These are phyloP conservation scores for Hyles lineata DNA, from an alignment of 2,888 invertebrate genomes.

Conservation along the genomic window DNA sequence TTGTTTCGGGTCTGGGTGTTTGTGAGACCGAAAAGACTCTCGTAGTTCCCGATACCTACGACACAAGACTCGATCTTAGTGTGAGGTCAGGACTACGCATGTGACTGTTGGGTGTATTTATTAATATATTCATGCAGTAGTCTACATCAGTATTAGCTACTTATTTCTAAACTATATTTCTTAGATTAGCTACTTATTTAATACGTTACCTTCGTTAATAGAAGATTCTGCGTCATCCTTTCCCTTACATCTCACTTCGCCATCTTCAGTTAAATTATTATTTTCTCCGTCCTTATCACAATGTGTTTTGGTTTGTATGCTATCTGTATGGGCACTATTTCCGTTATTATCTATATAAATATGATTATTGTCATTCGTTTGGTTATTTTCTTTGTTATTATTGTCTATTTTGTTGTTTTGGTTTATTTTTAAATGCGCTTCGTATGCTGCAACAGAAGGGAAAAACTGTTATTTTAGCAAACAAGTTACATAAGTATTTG, in stretches of 20 bases:
- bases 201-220: slow-evolving; percentile 4
- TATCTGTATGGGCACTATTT: slow-evolving; percentile 29
- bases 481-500: not conserved
- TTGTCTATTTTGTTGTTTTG: slow-evolving; percentile 34
- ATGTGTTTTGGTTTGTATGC: slow-evolving; percentile 23
- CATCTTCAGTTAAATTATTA: slow-evolving; percentile 27
- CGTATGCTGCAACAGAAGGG: slow-evolving; percentile 64
- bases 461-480: not conserved
- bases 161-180: no score
- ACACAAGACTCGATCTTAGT: no score
- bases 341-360: slow-evolving; percentile 31
- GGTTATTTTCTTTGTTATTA: slow-evolving; percentile 48
- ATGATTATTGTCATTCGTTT: slow-evolving; percentile 41
- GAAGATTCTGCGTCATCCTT: slow-evolving; percentile 1
- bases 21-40: no score
- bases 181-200: no score
- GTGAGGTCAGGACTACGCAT: no score
- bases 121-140: no score
- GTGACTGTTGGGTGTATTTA: no score
- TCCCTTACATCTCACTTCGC: slow-evolving; percentile 24
- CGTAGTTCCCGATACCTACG: no score
- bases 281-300: slow-evolving; percentile 34
- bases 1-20: no score
- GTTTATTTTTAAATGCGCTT: slow-evolving; percentile 60
- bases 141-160: no score